Base-by-base conservation (phyloP, 2,888 invertebrate genomes). In the Cecidostiba fungosa region DNA sequence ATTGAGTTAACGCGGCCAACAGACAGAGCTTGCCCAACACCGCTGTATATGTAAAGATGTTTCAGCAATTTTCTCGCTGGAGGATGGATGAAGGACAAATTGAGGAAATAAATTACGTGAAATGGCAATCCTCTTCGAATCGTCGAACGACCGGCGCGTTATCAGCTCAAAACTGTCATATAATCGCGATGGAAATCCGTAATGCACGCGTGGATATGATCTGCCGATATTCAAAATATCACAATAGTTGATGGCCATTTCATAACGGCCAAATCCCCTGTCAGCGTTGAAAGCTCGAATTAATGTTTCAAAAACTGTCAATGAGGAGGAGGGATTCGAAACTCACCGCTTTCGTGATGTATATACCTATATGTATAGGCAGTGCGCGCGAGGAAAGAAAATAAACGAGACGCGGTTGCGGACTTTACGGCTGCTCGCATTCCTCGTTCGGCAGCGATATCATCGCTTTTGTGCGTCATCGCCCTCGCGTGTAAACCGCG, bases 381-480 rank as follows among this genome's bases (percentile, higher is more conserved):
- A 8, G n/a, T n/a, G n/a, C 8, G 26, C 29, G 29, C 66, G 66
- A 8, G 43, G 54, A 59, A 59, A 59, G 19, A 59, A 59, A 59
- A 59, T 59, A 59, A 59, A 59, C n/a, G 54, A 59, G n/a, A 1
- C n/a, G 54, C 54, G 54, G 5, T 59, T n/a, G 54, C 54, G 54
- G 23, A 59, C 54, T 59, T 59, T 59, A 59, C 66, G 26, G n/a
- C 66, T 66, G 1, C 66, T 12, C 66, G 66, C 66, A 66, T 66
- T 66, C 66, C 66, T n/a, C 66, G 66, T 66, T 23, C 66, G 66
- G 76, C 26, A 23, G 29, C n/a, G 54, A 54, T 76, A 76, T 26
- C 74, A 29, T 26, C 50, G 36, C 59, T 54, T 23, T 70, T 79
- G 23, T n/a, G 69, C 69, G 79, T 79, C 79, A 69, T 29, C 29